Base-by-base conservation (phyloP, 2,888 invertebrate species). In the Euclidia mi region DNA sequence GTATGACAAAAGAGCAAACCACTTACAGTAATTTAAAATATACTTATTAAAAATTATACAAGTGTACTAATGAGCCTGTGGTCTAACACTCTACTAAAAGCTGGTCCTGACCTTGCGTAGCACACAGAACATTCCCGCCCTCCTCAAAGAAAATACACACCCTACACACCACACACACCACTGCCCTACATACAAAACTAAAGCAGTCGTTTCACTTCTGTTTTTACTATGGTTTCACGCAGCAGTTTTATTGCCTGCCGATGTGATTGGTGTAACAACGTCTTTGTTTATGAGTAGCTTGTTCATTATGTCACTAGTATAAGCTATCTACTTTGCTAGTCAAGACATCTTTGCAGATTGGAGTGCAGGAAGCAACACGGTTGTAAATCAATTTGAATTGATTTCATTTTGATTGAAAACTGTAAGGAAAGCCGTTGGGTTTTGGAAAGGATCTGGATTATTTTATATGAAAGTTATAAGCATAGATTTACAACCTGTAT, bases 191-290 rank as follows among this genome's bases (percentile, higher is more conserved):
- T 42, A 48, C 15, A 52, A 38, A 47, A 47, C 44, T 68, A 46
- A n/a, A 51, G 44, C 6, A 71, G 70, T 71, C 71, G 15, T 52
- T 71, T n/a, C n/a, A n/a, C n/a, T n/a, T n/a, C n/a, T n/a, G n/a
- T n/a, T n/a, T n/a, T n/a, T n/a, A n/a, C n/a, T n/a, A n/a, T n/a
- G n/a, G n/a, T n/a, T n/a, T 32, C 71, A 68, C 70, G 68, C n/a
- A 61, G 31, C 31, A 44, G 25, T 71, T 71, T 71, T 71, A 71
- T 68, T 53, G 58, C 32, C 37, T 11, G 37, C 42, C 55, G 48
- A 55, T 71, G 71, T 68, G 71, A 71, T 68, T 71, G 71, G 68
- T 55, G 37, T 68, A 46, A 50, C 58, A 61, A 71, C 35, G 10
- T 38, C 15, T 6, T 51, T 49, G 45, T 65, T 61, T 51, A 60